Evolutionary conservation across 2,113 vertebrate genomes (phyloP), one percentile per base, ranked within the genome.

Genomic region (Bos indicus): DNA sequence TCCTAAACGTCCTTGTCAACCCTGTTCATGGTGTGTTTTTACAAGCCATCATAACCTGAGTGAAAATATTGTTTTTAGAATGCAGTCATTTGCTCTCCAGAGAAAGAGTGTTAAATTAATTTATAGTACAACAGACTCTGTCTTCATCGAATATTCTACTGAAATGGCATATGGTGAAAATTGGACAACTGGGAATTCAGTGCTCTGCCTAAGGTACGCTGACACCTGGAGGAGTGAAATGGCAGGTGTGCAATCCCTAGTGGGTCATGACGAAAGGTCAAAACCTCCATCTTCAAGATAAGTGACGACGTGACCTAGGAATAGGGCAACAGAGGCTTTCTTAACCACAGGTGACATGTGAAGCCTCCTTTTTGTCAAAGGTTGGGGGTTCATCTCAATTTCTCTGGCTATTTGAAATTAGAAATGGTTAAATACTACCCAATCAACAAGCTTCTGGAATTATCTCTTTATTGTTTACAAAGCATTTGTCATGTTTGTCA

Each of bases 1-100:
- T 96, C 94, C 92, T 67, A 89, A 85, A 90, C 17, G 54, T 97
- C 81, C 89, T 78, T 77, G 60, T 97, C 84, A 91, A 89, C 92
- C 86, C 59, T 10, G n/a, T 93, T 98, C 94, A 6, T 94, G 92
- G 78, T 43, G 33, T 97, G 82, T 95, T 97, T 95, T 97, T 96
- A 95, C 36, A 98, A 95, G 90, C 92, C 94, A 81, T 97, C 93
- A 88, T 95, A 94, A 43, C 48, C 87, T 56, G 60, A 97, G 28
- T 86, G 67, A 95, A 97, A 97, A 98, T 93, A 98, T 97, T 95
- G 93, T 92, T 77, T 95, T 97, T 94, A 97, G 85, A 96, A 83
- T n/a, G 95, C 88, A 84, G 95, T 97, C 97, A 97, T 97, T 86
- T 91, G 97, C 25, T 97, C 96, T 96, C 96, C 93, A 74, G 80